Evolutionary conservation across 2,888 invertebrate genomes (phyloP).

Genomic region (Maniola hyperantus): DNA sequence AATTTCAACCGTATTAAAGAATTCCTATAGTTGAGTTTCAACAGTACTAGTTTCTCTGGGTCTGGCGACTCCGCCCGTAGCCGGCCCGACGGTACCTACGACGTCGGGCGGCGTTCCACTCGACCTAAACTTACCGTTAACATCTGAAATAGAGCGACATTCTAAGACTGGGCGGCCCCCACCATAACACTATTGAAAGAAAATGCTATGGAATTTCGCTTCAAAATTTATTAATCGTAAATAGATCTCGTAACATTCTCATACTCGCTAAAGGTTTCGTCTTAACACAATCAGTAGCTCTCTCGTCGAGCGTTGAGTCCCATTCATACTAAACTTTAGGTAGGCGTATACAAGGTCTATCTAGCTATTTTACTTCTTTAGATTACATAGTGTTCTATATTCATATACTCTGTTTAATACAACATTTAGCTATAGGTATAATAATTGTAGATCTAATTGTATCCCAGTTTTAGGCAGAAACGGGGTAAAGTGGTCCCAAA

Average conservation of each 20-base stretch:
- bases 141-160: slow-evolving; percentile 80
- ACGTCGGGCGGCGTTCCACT: slow-evolving; percentile 51
- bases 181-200: slow-evolving; percentile 69
- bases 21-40: not conserved
- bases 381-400: slow-evolving; percentile 38
- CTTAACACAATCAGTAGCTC: slow-evolving; percentile 36
- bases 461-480: slow-evolving; percentile 54
- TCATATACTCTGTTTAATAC: slow-evolving; percentile 39
- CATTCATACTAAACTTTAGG: slow-evolving; percentile 76
- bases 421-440: slow-evolving; percentile 44
- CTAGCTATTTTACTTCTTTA: slow-evolving; percentile 28
- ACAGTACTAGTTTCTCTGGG: not conserved
- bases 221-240: slow-evolving; percentile 76
- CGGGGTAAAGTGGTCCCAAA: slow-evolving; percentile 77
- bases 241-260: slow-evolving; percentile 72
- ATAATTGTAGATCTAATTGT: slow-evolving; percentile 50
- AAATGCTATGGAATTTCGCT: slow-evolving; percentile 76
- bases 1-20: not conserved
- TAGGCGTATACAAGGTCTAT: slow-evolving; percentile 42
- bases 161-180: slow-evolving; percentile 74
- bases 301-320: slow-evolving; percentile 61
- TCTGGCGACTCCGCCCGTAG: not conserved
- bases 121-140: slow-evolving; percentile 81
- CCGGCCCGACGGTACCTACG: slow-evolving; percentile 40
- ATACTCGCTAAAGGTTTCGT: slow-evolving; percentile 56